Conservation (phyloP, 2,888 invertebrate species). For the Chrysotoxum bicinctum region DNA sequence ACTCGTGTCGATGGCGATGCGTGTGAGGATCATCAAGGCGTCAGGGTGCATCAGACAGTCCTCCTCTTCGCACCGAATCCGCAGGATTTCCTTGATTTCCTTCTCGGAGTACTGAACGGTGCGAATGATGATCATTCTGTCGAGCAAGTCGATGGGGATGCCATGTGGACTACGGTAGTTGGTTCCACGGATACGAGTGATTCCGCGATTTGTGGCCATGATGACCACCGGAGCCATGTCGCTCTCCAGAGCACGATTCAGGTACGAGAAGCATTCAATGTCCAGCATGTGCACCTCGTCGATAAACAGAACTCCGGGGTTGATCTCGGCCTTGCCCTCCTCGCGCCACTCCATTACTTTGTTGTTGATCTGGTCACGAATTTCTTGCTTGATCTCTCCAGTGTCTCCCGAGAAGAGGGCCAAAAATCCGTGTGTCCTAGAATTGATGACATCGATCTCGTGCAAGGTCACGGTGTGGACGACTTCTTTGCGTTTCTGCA, state of each 20-base stretch:
- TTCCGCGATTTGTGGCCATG: slow-evolving; percentile 98
- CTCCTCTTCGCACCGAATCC: slow-evolving; percentile 98
- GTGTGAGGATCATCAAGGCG: slow-evolving; percentile 94
- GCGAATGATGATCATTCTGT: slow-evolving; percentile 96
- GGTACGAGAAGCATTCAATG: slow-evolving; percentile 98
- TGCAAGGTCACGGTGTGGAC: slow-evolving; percentile 99
- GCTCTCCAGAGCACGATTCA: slow-evolving; percentile 97
- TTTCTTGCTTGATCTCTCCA: slow-evolving; percentile 98
- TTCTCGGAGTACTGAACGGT: slow-evolving; percentile 93
- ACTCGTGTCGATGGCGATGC: slow-evolving; percentile 96
- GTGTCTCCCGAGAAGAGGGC: slow-evolving; percentile 99
- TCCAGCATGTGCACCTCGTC: slow-evolving; percentile 99
- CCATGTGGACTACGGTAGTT: slow-evolving; percentile 97
- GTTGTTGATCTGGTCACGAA: slow-evolving; percentile 98
- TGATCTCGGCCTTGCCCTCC: slow-evolving; percentile 99
- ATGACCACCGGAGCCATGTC: slow-evolving; percentile 99
- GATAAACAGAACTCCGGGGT: slow-evolving; percentile 98
- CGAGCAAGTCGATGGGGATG: slow-evolving; percentile 97
- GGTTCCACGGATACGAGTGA: slow-evolving; percentile 97
- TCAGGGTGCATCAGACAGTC: slow-evolving; percentile 97
- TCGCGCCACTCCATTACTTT: slow-evolving; percentile 99
- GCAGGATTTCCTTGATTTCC: slow-evolving; percentile 95
- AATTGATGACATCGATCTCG: slow-evolving; percentile 99
- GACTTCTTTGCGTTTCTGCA: slow-evolving; percentile 98
- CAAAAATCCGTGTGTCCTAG: slow-evolving; percentile 97